Percentiles rank a stretch among this genome's conserved stretches.
Evolutionary conservation across 2,113 vertebrate genomes (phyloP).

Genomic region (Tylochromis polylepis): DNA sequence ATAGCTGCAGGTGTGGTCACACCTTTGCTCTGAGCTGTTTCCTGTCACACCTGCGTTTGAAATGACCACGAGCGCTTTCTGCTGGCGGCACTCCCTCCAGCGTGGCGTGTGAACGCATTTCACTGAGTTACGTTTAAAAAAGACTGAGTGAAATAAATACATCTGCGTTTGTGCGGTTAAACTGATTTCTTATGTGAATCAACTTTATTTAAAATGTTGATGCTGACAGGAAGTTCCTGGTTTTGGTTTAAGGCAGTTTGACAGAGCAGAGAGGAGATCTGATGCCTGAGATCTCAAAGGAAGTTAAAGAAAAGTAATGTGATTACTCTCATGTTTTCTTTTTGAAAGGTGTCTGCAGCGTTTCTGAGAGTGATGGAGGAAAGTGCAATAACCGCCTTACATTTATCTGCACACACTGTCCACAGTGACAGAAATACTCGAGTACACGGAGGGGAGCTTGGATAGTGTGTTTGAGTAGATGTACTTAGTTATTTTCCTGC

Average conservation of each 20-base stretch:
- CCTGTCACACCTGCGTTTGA: not conserved
- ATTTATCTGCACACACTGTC: not conserved
- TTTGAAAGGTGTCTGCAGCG: not conserved
- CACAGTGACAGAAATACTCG: not conserved
- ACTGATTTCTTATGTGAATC: not conserved
- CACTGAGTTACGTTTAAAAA: not conserved
- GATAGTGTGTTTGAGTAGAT: not conserved
- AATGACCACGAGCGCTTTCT: not conserved
- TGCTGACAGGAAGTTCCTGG: not conserved
- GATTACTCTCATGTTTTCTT: not conserved
- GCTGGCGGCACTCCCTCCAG: not conserved
- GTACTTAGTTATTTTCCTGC: not conserved
- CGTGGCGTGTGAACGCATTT: not conserved
- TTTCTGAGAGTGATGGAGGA: not conserved
- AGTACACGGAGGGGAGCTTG: not conserved
- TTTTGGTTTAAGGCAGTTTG: not conserved
- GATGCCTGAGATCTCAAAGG: not conserved
- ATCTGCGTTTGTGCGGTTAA: not conserved
- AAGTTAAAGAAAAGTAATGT: not conserved
- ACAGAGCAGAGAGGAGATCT: not conserved
- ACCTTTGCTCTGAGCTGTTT: not conserved
- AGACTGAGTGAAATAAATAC: not conserved
- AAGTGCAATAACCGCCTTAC: not conserved
- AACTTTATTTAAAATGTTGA: not conserved
- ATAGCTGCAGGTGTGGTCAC: not conserved